Evolutionary conservation across 2,113 vertebrate genomes (phyloP), one percentile per base, ranked within the genome.

Genomic region (Tragulus kanchil): DNA sequence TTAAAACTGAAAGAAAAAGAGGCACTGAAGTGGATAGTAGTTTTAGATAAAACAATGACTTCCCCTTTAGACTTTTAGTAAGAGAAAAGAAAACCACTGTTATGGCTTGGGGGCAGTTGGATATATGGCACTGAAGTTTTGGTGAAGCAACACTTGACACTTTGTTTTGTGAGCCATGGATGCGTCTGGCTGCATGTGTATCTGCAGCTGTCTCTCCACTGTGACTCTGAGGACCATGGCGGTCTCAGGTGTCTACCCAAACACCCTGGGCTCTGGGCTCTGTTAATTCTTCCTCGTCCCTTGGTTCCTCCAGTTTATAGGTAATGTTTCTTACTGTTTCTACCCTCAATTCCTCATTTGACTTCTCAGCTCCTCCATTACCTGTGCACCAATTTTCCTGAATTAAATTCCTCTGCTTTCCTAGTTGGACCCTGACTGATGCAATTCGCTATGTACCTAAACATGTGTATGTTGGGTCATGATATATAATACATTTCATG

Each of bases 381-480:
- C 91, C 64, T 42, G 4, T 19, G 19, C 42, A 90, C 54, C 19
- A 81, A 62, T 67, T 93, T 42, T 42, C 58, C 85, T 90, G 54
- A 67, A 93, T 94, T 95, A 82, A 96, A 93, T 91, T 59, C 77
- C 52, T 95, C 61, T 61, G 28, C 87, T 88, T 95, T 84, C 31
- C 85, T 85, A 54, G 36, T 42, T 56, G 58, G 64, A 25, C 16
- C 26, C 48, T 78, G 85, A 88, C 50, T 65, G 36, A 89, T 79
- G 75, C 12, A 90, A 28, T 88, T 84, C 69, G 90, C 50, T 36
- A 13, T 62, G 15, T 64, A 93, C 71, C 25, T 92, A 69, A 56
- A 42, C 59, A 25, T 59, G 21, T 67, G 14, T 73, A 23, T 54
- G n/a, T 48, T 64, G 28, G 69, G 9, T 85, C 78, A 91, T 62